Conservation (phyloP, 2,113 vertebrate species). For the Nothobranchius kuhntae region DNA sequence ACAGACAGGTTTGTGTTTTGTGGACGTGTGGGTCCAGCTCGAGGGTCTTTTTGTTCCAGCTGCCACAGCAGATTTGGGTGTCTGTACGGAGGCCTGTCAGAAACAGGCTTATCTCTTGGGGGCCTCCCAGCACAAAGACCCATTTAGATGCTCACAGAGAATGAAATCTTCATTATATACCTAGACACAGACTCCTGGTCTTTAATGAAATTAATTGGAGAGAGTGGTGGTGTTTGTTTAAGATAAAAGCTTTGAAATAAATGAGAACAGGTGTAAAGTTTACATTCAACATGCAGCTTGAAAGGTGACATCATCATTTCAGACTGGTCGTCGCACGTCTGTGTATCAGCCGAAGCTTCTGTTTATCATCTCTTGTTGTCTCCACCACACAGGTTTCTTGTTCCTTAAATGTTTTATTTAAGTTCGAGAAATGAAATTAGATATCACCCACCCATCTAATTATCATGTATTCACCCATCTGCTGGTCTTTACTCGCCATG, state of each 20-base stretch:
- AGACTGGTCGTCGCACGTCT: not conserved
- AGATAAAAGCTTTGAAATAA: slow-evolving; percentile 17
- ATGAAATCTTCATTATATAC: slow-evolving; percentile 79
- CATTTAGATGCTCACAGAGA: slow-evolving; percentile 68
- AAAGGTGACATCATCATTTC: not conserved
- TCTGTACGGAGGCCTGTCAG: slow-evolving; percentile 75
- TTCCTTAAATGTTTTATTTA: not conserved
- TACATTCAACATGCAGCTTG: not conserved
- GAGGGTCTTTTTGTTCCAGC: slow-evolving; percentile 75
- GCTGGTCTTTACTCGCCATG: slow-evolving; percentile 70
- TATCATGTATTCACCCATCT: slow-evolving; percentile 49
- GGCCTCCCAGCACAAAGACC: slow-evolving; percentile 73
- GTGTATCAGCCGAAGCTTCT: not conserved
- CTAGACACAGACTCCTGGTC: slow-evolving; percentile 55
- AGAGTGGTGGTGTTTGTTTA: slow-evolving; percentile 38
- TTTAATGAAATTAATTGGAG: slow-evolving; percentile 58
- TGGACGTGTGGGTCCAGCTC: slow-evolving; percentile 55
- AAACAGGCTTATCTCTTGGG: slow-evolving; percentile 78
- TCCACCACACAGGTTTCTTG: not conserved
- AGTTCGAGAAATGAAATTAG: slow-evolving; percentile 3
- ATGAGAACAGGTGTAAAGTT: slow-evolving; percentile 28
- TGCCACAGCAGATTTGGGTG: slow-evolving; percentile 77
- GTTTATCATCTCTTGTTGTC: not conserved
- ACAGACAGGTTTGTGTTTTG: slow-evolving; percentile 55
- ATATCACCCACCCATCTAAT: slow-evolving; percentile 17